Conservation (phyloP, 2,888 invertebrate species). For the Enchytraeus crypticus region DNA sequence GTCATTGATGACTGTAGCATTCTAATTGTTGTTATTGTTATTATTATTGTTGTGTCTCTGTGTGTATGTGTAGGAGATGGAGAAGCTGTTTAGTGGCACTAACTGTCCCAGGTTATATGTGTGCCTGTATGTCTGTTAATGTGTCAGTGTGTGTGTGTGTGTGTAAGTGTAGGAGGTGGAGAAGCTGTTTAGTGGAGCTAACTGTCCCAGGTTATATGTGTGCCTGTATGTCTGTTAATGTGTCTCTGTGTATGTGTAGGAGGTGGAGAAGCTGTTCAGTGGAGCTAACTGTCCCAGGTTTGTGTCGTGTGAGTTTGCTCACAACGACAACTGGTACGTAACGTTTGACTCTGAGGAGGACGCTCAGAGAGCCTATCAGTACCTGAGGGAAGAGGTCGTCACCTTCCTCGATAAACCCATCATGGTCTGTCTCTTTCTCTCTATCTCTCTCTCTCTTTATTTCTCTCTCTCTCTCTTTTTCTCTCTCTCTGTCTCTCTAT, state of each 20-base stretch:
- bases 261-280: slow-evolving; percentile 56
- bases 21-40: too few relatives aligned
- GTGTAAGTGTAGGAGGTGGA: background rate
- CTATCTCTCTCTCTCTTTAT: too few relatives aligned
- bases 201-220: too few relatives aligned
- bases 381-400: slow-evolving; percentile 71
- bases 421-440: slow-evolving; percentile 59
- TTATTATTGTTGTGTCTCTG: background rate
- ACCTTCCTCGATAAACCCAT: slow-evolving; percentile 68
- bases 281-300: slow-evolving; percentile 72
- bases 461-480: too few relatives aligned
- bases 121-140: too few relatives aligned
- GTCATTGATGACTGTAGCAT: too few relatives aligned
- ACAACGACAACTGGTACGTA: slow-evolving; percentile 80
- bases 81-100: too few relatives aligned
- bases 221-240: too few relatives aligned
- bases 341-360: slow-evolving; percentile 82
- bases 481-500: too few relatives aligned
- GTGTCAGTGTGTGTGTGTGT: background rate
- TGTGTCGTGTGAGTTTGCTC: slow-evolving; percentile 76
- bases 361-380: slow-evolving; percentile 75
- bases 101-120: too few relatives aligned
- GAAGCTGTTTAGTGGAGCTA: too few relatives aligned
- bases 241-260: background rate
- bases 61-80: background rate